Conservation (phyloP, 1,140 invertebrate species). For the Hyles euphorbiae region DNA sequence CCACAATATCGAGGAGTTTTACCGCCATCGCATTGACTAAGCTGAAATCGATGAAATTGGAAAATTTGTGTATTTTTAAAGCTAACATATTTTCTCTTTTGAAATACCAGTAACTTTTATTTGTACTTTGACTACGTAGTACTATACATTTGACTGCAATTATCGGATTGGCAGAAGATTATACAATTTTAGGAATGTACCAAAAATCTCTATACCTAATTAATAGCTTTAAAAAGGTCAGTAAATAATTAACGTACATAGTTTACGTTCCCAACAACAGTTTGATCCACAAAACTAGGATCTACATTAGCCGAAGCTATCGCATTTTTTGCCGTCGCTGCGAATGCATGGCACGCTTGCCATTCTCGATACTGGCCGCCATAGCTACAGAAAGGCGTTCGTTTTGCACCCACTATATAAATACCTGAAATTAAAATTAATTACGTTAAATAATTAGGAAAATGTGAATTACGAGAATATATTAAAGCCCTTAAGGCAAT, state of each 20-base stretch:
- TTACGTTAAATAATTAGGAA: too few relatives aligned
- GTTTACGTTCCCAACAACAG: conserved; percentile 58
- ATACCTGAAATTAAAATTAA: conserved; percentile 34
- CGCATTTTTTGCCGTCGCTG: conserved; percentile 52
- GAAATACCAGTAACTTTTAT: too few relatives aligned
- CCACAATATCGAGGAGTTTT: conserved; percentile 63
- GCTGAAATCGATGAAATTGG: conserved; percentile 30
- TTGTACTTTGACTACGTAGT: too few relatives aligned
- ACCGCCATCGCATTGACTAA: conserved; percentile 66
- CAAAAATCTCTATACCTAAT: too few relatives aligned
- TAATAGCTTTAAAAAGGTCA: background rate
- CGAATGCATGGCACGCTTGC: conserved; percentile 48
- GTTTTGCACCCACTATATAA: conserved; percentile 58
- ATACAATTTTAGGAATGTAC: too few relatives aligned
- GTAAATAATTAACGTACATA: conserved; percentile 44
- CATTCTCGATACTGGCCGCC: conserved; percentile 51
- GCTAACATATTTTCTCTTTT: background rate
- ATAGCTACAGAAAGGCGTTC: conserved; percentile 61
- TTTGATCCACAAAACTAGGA: conserved; percentile 41
- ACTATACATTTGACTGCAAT: too few relatives aligned
- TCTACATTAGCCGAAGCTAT: conserved; percentile 45
- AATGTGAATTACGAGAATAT: too few relatives aligned
- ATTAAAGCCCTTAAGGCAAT: too few relatives aligned
- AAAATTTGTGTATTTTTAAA: background rate
- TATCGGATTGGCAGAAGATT: too few relatives aligned